Base-by-base conservation (phyloP, 2,888 invertebrate species). In the Cacoxenus indagator region DNA sequence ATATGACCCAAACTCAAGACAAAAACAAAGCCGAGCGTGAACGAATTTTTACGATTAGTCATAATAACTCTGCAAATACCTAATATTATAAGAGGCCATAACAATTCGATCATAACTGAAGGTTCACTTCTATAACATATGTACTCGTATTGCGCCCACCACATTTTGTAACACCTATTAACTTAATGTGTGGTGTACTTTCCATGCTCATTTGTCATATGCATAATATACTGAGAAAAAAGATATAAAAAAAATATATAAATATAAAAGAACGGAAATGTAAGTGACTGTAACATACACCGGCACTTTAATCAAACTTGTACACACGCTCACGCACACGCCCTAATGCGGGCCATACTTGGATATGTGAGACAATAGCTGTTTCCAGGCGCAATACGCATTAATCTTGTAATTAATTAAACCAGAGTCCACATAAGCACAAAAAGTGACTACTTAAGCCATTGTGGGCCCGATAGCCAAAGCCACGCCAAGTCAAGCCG, bases 401-500 rank as follows among this genome's bases (percentile, higher is more conserved):
- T 80, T 80, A 80, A 80, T 80, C 83, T 80, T 80, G 83, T 83
- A 80, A 80, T 80, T 80, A 80, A 80, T 80, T 80, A 82, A 80
- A 83, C 81, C 82, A 83, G 83, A 80, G 81, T 82, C 83, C 83
- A 71, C 61, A 62, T 62, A 62, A 80, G 80, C 80, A 80, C 83
- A 82, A 80, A 83, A 83, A 83, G 76, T 80, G 83, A 80, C 82
- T 80, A 83, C 80, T 83, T 83, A 80, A 80, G 80, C 80, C 80
- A 80, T 80, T 80, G 83, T 76, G 83, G 73, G 82, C 78, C 70
- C 74, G 74, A 64, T 80, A 75, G 76, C 82, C 72, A 78, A 75
- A 51, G 59, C 27, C 17, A 57, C n/a, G 19, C 9, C 6, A 57
- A 17, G 82, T 83, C 83, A 80, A 80, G 80, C 82, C 69, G 26